Evolutionary conservation across 2,797 vertebrate species (phyloP).

Genomic region (Parotocinclus haroldoi): DNA sequence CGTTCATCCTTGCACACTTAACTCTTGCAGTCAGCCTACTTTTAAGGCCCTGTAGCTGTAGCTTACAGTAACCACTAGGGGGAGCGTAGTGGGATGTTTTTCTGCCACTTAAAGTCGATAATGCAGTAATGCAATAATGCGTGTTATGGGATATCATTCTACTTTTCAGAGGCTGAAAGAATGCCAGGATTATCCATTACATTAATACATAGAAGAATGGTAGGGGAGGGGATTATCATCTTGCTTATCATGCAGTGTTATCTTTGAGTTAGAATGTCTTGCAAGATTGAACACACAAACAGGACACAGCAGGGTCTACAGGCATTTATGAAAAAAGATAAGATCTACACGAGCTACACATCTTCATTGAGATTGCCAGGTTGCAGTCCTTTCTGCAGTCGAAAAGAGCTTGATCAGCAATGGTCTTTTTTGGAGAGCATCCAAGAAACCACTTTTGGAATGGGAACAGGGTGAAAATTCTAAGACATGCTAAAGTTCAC

Average conservation of each 20-base stretch:
- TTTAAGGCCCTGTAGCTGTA: background rate
- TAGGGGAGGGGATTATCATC: background rate
- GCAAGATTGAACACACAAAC: background rate
- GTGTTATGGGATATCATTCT: background rate
- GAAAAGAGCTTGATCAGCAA: too few species aligned
- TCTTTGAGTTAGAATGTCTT: slow-evolving; percentile 20
- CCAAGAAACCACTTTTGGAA: too few species aligned
- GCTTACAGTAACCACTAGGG: slow-evolving; percentile 4
- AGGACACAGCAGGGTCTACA: background rate
- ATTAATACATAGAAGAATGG: background rate
- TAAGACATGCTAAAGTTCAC: too few species aligned
- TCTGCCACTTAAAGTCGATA: background rate
- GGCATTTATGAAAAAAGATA: slow-evolving; percentile 5
- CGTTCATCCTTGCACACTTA: too few species aligned
- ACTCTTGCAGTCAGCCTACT: too few species aligned
- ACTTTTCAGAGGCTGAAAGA: background rate
- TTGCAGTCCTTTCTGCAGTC: too few species aligned
- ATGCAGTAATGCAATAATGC: background rate
- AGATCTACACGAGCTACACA: background rate
- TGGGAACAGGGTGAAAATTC: too few species aligned
- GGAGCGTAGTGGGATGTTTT: slow-evolving; percentile 2
- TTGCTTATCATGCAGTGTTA: slow-evolving; percentile 5
- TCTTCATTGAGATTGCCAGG: too few species aligned
- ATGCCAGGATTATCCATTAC: slow-evolving; percentile 9
- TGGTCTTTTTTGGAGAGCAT: too few species aligned